Conservation (phyloP, 2,888 invertebrate species). For the Pachliopta kotzebuea region DNA sequence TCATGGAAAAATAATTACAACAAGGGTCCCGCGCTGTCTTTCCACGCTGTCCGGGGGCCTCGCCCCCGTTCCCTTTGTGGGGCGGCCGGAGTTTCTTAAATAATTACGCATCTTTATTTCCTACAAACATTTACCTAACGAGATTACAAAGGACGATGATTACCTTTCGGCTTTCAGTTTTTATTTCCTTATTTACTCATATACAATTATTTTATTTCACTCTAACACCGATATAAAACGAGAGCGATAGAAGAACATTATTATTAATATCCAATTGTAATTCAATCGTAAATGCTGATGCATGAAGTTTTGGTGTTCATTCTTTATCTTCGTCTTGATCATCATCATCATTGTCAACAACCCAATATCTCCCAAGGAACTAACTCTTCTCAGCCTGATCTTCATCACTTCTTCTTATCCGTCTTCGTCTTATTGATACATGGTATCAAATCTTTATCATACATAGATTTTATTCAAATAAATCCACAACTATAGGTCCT, state of each 20-base stretch:
- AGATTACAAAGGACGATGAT: constrained; percentile 63
- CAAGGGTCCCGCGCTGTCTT: constrained; percentile 52
- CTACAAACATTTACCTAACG: constrained; percentile 64
- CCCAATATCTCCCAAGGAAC: too few relatives aligned
- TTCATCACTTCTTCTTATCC: too few relatives aligned
- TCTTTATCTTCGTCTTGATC: too few relatives aligned
- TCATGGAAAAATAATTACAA: constrained; percentile 74
- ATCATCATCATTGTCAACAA: too few relatives aligned
- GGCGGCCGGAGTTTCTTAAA: constrained; percentile 58
- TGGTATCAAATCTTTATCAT: too few relatives aligned
- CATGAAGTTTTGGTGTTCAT: too few relatives aligned
- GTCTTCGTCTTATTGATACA: too few relatives aligned
- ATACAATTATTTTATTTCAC: neutral
- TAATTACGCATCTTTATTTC: constrained; percentile 65
- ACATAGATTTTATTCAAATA: too few relatives aligned
- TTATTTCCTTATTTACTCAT: constrained; percentile 11
- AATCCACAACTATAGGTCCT: too few relatives aligned
- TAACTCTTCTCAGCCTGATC: too few relatives aligned
- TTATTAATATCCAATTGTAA: neutral
- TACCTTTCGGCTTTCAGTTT: constrained; percentile 49
- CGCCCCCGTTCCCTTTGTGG: constrained; percentile 45
- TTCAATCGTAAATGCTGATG: too few relatives aligned
- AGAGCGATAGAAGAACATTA: neutral
- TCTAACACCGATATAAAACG: neutral
- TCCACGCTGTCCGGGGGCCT: constrained; percentile 40